These are phyloP conservation scores for Mustela lutreola DNA, from an alignment of 2,113 vertebrate species.

Conservation along the genomic window DNA sequence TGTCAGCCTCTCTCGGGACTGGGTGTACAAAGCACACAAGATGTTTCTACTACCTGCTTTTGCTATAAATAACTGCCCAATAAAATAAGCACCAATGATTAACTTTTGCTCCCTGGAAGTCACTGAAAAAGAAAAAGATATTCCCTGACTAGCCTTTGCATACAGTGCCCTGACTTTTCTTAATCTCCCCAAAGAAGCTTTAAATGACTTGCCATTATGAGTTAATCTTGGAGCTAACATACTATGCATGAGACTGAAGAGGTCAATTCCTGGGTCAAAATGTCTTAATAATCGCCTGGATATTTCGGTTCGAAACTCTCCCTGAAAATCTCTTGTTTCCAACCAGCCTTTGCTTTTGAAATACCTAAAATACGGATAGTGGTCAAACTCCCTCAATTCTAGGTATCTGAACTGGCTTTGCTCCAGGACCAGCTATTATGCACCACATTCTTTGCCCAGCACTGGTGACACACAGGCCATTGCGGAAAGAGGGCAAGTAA, in stretches of 20 bases:
- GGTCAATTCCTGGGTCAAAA: neutral
- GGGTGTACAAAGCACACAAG: neutral
- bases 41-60: conserved; percentile 27
- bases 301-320: neutral
- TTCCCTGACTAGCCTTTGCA: conserved; percentile 3
- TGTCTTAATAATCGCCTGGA: neutral
- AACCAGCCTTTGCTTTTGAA: neutral
- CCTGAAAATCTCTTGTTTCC: neutral
- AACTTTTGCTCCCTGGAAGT: conserved; percentile 60
- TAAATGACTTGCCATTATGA: neutral
- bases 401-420: neutral
- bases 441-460: neutral
- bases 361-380: neutral
- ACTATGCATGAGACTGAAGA: neutral
- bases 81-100: conserved; percentile 73
- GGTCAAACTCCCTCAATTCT: neutral
- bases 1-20: neutral
- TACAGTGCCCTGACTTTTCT: neutral
- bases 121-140: conserved; percentile 26
- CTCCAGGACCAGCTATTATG: neutral
- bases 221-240: neutral
- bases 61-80: conserved; percentile 23
- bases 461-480: neutral
- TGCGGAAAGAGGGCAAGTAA: conserved; percentile 21
- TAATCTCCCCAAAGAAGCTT: neutral